These are phyloP conservation scores for Dendrolimus kikuchii DNA, from an alignment of 1,140 invertebrate genomes.

Conservation along the genomic window DNA sequence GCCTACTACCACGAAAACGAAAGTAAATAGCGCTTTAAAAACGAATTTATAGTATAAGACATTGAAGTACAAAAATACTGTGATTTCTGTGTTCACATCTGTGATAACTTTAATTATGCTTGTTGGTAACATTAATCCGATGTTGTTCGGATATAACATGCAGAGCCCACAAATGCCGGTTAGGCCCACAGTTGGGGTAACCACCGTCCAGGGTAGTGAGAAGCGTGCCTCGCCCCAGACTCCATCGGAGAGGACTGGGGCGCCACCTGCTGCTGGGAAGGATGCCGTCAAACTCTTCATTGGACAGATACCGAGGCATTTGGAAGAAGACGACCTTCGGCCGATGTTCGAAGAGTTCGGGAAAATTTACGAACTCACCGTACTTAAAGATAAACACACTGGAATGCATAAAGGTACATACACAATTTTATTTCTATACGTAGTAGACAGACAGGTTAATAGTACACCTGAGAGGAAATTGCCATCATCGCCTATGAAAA, in stretches of 20 bases:
- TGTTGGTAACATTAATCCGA: slow-evolving; percentile 49
- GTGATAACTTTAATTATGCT: slow-evolving; percentile 50
- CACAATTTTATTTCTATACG: slow-evolving; percentile 9
- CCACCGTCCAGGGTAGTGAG: slow-evolving; percentile 41
- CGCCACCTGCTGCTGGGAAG: slow-evolving; percentile 60
- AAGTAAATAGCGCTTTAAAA: slow-evolving; percentile 66
- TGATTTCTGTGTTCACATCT: slow-evolving; percentile 44
- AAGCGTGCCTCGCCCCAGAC: slow-evolving; percentile 32
- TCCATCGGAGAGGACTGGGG: slow-evolving; percentile 55
- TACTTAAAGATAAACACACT: slow-evolving; percentile 94
- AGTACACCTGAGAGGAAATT: too few relatives aligned
- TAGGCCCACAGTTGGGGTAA: slow-evolving; percentile 35
- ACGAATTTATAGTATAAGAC: slow-evolving; percentile 65
- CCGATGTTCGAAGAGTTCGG: slow-evolving; percentile 95
- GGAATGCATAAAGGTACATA: slow-evolving; percentile 92
- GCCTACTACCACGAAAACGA: slow-evolving; percentile 37
- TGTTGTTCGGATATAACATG: slow-evolving; percentile 45
- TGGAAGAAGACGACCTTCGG: slow-evolving; percentile 90
- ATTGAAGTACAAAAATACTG: slow-evolving; percentile 60
- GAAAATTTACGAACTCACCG: slow-evolving; percentile 94
- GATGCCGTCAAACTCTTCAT: slow-evolving; percentile 90
- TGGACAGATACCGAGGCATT: slow-evolving; percentile 93
- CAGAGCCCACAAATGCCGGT: slow-evolving; percentile 26
- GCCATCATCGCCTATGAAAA: too few relatives aligned
- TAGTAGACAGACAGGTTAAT: not conserved